Evolutionary conservation across 2,888 invertebrate genomes (phyloP), one percentile per base, ranked within the genome.

Genomic region (Harmothoe impar): DNA sequence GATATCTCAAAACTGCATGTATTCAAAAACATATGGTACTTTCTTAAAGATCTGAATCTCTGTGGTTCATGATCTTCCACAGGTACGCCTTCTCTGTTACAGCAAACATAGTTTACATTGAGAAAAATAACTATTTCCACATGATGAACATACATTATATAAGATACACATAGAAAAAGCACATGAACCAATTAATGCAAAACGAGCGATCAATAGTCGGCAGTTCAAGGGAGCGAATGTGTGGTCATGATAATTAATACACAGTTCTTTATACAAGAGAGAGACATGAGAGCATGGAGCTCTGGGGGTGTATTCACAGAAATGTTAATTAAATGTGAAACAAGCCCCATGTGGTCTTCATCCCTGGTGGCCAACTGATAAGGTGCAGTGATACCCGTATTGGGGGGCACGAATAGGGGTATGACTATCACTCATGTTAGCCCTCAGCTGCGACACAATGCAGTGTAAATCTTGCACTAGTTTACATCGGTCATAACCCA

Each of bases 391-490:
- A 29, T 86, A 86, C 86, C 86, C 52, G 51, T 54, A 54, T 86
- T 86, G 51, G 86, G 86, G 86, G 86, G 86, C 86, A 86, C 52
- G 52, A 86, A 86, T 54, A 86, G 25, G 56, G 86, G 86, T 86
- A 86, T 25, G 52, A 86, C 29, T 17, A 54, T 54, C 86, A 52
- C 86, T 54, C 25, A 54, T n/a, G 54, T 54, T 86, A 54, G 54
- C 29, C 29, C 17, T 84, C 23, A 23, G 17, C 10, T 25, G 25
- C 35, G 20, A 29, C 78, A 43, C 43, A 43, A 43, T 10, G 5
- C 3, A 43, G 43, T 10, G 43, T 43, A 43, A 43, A 43, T 43
- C 3, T 43, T 43, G 5, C 43, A 43, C 43, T 43, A 7, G n/a
- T 43, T 43, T 7, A 7, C 43, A 43, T 7, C 10, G 43, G 43